Base-by-base conservation (phyloP, 2,113 vertebrate genomes). In the Oryzias curvinotus region DNA sequence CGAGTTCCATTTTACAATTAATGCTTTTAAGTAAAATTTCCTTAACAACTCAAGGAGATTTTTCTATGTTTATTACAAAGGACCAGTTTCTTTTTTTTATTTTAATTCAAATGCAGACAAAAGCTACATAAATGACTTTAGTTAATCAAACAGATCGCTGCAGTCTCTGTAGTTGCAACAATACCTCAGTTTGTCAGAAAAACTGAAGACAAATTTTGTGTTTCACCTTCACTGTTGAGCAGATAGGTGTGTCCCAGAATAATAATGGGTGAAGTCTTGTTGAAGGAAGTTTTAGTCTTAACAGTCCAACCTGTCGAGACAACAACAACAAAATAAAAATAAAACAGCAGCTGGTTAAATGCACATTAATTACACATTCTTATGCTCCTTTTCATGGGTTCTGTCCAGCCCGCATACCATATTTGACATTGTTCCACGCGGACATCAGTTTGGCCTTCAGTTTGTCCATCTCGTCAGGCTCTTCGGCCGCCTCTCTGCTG, bases 391-490 rank as follows among this genome's bases (percentile, higher is more conserved):
- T 45, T 19, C 3, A n/a, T 25, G 7, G 7, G 42, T 14, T n/a
- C 8, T 43, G 25, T 19, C 25, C 17, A 8, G 5, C 49, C 28
- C 18, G 71, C 85, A 30, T 61, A 96, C 95, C 95, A 52, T 97
- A 96, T 92, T 96, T 97, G 57, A 97, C 93, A 23, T 93, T 97
- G 88, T 97, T 96, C 95, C 95, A 97, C 0, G 91, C 91, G 0
- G 94, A 94, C 88, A 95, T 93, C 30, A 96, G 86, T 80, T 94
- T 95, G 71, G 92, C 90, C 71, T 96, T 97, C 25, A 97, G 87
- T 67, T 93, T 94, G 82, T 96, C 95, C 88, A 96, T 93, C 75
- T 97, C 94, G 12, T 95, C 95, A 0, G 92, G 93, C 52, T 95
- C 95, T 5, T 63, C 90, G 0, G 71, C 18, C 1, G 75, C 62